Base-by-base conservation (phyloP, 2,113 vertebrate genomes). In the Thymallus thymallus region DNA sequence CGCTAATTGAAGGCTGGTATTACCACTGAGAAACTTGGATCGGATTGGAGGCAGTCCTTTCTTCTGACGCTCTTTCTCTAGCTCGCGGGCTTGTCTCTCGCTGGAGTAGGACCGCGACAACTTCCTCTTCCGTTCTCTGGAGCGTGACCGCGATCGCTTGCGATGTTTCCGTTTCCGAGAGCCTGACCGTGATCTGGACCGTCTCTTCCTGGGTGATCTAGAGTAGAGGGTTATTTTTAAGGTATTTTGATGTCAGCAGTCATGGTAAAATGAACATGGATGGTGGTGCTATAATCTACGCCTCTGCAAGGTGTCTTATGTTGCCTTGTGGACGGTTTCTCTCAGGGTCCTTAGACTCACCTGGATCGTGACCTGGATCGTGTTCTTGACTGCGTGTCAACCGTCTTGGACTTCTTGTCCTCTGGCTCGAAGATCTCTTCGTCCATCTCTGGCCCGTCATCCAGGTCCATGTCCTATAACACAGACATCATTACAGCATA, bases 131-230 rank as follows among this genome's bases (percentile, higher is more conserved):
- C 97, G 94, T 69, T 99, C 98, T 85, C 97, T 92, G 32, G 98
- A 99, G 56, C 97, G 95, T 0, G 97, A 99, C 0, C 97, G 95
- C 0, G 98, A 98, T 3, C 97, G 94, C 66, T 99, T 98, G 80
- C 98, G 94, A 72, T 99, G 97, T 70, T 98, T 99, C 3, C 95
- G 95, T 30, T 99, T 99, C n/a, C 96, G 94, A 72, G 98, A 99
- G 72, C 96, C 95, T 4, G 98, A 99, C 0, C 97, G 95, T 3
- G 98, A 99, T 69, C 97, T 91, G 24, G 98, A 99, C 79, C 98
- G 89, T 65, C 97, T 92, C 87, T 97, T 96, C 83, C 97, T 96
- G 30, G 98, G 97, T 67, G 98, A 99, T 77, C 98, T 99, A 83
- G 5, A 62, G 51, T 26, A 72, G 26, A 61, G 18, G 6, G 41